Evolutionary conservation across 2,113 vertebrate species (phyloP).

Genomic region (Corythaixoides concolor): DNA sequence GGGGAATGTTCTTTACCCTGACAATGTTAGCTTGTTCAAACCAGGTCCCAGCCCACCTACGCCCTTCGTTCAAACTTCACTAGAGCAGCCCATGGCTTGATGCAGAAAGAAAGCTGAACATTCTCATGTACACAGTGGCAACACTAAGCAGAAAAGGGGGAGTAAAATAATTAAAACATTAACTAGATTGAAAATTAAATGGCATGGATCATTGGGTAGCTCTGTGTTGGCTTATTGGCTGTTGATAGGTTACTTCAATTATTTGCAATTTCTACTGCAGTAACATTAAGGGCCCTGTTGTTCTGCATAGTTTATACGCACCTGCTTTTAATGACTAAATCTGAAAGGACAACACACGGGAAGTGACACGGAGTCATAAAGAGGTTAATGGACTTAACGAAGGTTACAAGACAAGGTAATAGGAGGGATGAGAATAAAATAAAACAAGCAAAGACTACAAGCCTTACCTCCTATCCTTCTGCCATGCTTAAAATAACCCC

Average conservation of each 20-base stretch:
- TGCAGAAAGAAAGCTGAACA: neutral
- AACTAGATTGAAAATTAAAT: constrained; percentile 54
- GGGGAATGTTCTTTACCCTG: neutral
- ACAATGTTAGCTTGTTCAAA: neutral
- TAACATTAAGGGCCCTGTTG: neutral
- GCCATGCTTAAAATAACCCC: neutral
- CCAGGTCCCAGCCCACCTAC: neutral
- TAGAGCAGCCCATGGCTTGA: neutral
- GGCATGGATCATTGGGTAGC: constrained; percentile 17
- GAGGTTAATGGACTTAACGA: constrained; percentile 54
- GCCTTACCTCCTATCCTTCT: neutral
- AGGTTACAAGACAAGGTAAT: constrained; percentile 31
- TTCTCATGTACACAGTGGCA: neutral
- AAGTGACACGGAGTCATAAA: constrained; percentile 29
- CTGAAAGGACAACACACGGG: constrained; percentile 27
- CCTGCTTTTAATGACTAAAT: neutral
- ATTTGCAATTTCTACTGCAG: neutral
- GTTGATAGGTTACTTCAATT: constrained; percentile 47
- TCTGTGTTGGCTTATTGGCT: neutral
- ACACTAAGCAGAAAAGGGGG: neutral
- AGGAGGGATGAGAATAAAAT: neutral
- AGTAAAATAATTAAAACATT: constrained; percentile 58
- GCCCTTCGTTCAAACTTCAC: neutral
- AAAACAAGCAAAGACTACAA: constrained; percentile 26
- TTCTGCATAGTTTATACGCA: neutral